Conservation (phyloP, 2,888 invertebrate genomes). For the Scaptomyza reducta region DNA sequence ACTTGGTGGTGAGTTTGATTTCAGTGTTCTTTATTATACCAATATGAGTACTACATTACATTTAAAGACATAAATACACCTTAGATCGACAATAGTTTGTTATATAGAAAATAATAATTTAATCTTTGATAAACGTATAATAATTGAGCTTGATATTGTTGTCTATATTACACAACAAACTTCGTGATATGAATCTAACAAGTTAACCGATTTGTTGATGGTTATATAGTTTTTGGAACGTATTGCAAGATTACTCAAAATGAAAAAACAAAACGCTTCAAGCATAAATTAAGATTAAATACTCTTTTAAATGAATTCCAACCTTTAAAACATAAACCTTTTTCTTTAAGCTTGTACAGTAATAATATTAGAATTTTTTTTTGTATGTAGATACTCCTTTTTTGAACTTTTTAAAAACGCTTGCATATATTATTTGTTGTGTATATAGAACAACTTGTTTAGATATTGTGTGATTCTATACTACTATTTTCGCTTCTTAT, state of each 20-base stretch:
- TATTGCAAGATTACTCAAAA: neutral
- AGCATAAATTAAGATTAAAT: neutral
- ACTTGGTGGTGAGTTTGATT: slow-evolving; percentile 70
- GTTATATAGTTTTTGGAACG: slow-evolving; percentile 19
- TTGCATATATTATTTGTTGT: slow-evolving; percentile 37
- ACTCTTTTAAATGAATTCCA: slow-evolving; percentile 20
- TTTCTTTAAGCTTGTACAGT: neutral
- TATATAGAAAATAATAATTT: too few species aligned
- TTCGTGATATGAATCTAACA: too few species aligned
- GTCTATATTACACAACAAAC: too few species aligned
- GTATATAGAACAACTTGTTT: slow-evolving; percentile 15
- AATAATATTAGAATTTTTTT: slow-evolving; percentile 2
- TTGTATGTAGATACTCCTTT: slow-evolving; percentile 4
- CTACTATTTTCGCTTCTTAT: slow-evolving; percentile 1
- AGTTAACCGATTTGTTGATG: neutral
- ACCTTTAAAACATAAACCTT: neutral
- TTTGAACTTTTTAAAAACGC: slow-evolving; percentile 15
- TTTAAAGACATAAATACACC: neutral
- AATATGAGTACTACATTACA: neutral
- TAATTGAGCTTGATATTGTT: too few species aligned
- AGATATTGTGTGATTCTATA: slow-evolving; percentile 3
- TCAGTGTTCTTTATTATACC: neutral
- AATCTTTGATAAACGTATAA: too few species aligned
- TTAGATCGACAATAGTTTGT: neutral
- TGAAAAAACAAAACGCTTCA: neutral